Evolutionary conservation across 2,797 vertebrate genomes (phyloP).

Genomic region (Allenopithecus nigroviridis): DNA sequence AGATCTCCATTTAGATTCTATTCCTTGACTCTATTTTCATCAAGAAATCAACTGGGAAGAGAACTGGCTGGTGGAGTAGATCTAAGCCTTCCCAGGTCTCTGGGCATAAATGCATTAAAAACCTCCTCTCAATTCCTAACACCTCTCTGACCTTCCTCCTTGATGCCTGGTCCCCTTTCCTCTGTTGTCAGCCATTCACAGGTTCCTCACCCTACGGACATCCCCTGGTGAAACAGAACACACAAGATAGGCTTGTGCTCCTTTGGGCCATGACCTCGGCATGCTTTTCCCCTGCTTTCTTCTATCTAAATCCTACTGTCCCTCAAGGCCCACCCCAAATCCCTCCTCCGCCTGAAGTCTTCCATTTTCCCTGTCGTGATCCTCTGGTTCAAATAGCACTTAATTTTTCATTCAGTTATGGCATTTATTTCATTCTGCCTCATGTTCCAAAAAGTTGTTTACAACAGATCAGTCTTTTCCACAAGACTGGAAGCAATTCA

Average conservation of each 20-base stretch:
- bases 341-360: neutral
- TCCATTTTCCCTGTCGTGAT: neutral
- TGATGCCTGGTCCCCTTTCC: neutral
- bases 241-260: neutral
- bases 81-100: neutral
- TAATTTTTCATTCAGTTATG: constrained; percentile 14
- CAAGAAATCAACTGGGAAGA: neutral
- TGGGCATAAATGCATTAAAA: neutral
- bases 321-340: neutral
- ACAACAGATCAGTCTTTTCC: neutral
- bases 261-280: neutral
- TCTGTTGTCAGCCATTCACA: neutral
- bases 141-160: neutral
- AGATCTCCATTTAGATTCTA: neutral
- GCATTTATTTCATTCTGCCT: constrained; percentile 16
- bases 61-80: neutral
- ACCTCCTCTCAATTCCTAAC: neutral
- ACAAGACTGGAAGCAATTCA: neutral
- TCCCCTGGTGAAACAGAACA: neutral
- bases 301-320: neutral
- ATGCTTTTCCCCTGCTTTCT: neutral
- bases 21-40: neutral
- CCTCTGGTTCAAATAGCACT: neutral
- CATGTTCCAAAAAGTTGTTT: constrained; percentile 44
- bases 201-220: neutral